Evolutionary conservation across 2,113 vertebrate genomes (phyloP), one percentile per base, ranked within the genome.

Genomic region (Toxotes jaculatrix): DNA sequence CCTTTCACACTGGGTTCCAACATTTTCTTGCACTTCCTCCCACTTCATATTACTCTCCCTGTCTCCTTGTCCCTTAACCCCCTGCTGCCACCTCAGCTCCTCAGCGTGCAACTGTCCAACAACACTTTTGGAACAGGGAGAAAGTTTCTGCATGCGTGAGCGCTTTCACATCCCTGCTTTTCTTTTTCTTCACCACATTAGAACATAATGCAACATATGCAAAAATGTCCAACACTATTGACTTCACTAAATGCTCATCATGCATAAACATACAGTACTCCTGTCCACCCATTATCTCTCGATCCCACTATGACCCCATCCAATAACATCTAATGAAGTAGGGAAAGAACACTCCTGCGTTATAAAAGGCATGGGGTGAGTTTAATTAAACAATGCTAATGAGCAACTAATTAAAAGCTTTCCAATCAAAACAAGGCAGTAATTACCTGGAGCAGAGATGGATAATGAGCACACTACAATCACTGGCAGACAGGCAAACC

Each of bases 321-420:
- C 77, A 80, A 79, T 85, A 89, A 76, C 89, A 86, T 84, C 87
- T 87, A 91, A 90, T 88, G 85, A 88, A 88, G 87, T 78, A 55
- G 56, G 60, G 82, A 88, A 73, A 66, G 62, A 89, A 80, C 85
- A 72, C 80, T 74, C 77, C 84, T 67, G 91, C 62, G 67, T 93
- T 92, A 89, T 93, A 90, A 93, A 91, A 91, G 87, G 85, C 91
- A 84, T 77, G 88, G 90, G 85, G 89, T 90, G 93, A 92, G 91
- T 95, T 95, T 94, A 94, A 94, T 95, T 95, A 95, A 95, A 94
- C 91, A 93, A 94, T 92, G 88, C 91, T 95, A 95, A 95, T 95
- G 93, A 95, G 93, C 90, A 90, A 91, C 88, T 95, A 95, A 95
- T 93, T 93, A 94, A 95, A 92, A 90, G 92, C 91, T 93, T 94